Percentiles rank a stretch among this genome's conserved stretches.
These are phyloP conservation scores for Pachypanchax playfairii DNA, from an alignment of 2,113 vertebrate species.

Conservation along the genomic window DNA sequence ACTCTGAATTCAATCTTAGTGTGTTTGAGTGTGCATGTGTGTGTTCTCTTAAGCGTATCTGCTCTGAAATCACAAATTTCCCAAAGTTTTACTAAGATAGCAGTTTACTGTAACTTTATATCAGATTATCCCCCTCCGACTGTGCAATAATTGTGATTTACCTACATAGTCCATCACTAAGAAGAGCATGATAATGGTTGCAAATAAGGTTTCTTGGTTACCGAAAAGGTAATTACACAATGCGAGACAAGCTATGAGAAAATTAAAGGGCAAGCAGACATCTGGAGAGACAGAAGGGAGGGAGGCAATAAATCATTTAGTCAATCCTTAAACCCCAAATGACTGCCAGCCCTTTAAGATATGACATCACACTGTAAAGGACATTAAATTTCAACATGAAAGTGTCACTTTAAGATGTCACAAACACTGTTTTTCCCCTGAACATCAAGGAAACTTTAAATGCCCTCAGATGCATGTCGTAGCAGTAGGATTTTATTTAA, in stretches of 20 bases:
- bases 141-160: background rate
- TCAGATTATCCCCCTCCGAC: background rate
- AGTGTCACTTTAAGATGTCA: conserved; percentile 61
- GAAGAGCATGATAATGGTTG: background rate
- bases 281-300: conserved; percentile 66
- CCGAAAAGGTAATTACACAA: conserved; percentile 32
- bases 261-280: conserved; percentile 60
- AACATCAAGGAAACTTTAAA: background rate
- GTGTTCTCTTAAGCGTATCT: conserved; percentile 14
- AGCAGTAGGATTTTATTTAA: background rate
- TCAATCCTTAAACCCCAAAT: conserved; percentile 57
- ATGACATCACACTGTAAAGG: conserved; percentile 56
- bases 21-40: background rate
- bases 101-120: background rate
- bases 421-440: conserved; percentile 7
- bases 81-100: background rate
- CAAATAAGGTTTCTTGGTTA: conserved; percentile 6
- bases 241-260: conserved; percentile 33
- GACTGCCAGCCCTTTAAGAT: conserved; percentile 58
- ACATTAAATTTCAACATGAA: conserved; percentile 60
- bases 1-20: conserved; percentile 23
- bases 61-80: background rate
- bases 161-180: background rate
- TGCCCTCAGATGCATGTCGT: background rate
- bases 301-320: conserved; percentile 65